These are phyloP conservation scores for Adoxophyes honmai DNA, from an alignment of 1,140 invertebrate species.

Conservation along the genomic window DNA sequence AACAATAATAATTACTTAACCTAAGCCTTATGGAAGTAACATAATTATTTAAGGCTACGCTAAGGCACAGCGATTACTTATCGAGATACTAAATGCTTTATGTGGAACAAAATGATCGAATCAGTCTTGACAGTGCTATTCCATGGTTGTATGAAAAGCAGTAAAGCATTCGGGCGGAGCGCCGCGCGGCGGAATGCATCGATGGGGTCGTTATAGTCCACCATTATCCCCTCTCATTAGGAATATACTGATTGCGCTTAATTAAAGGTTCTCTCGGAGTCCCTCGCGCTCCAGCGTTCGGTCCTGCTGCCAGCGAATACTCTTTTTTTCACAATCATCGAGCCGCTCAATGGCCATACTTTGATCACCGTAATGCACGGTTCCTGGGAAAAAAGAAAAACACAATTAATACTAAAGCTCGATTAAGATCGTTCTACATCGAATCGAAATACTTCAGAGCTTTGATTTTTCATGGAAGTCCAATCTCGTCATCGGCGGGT, in stretches of 20 bases:
- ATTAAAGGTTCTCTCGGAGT: slow-evolving; percentile 69
- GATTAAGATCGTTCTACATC: no score
- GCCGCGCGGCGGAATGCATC: slow-evolving; percentile 65
- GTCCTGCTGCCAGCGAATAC: slow-evolving; percentile 58
- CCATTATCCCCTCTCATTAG: slow-evolving; percentile 74
- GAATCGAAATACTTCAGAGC: no score
- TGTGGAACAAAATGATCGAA: slow-evolving; percentile 58
- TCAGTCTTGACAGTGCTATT: slow-evolving; percentile 68
- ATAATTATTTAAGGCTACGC: slow-evolving; percentile 46
- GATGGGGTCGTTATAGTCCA: slow-evolving; percentile 70
- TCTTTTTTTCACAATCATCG: slow-evolving; percentile 69
- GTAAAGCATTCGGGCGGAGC: slow-evolving; percentile 51
- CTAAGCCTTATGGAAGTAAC: slow-evolving; percentile 54
- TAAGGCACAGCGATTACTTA: slow-evolving; percentile 69
- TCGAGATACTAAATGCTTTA: slow-evolving; percentile 59
- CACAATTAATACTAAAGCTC: slow-evolving; percentile 18
- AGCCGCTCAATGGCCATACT: slow-evolving; percentile 64
- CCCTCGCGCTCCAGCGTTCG: slow-evolving; percentile 57
- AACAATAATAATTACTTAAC: slow-evolving; percentile 54
- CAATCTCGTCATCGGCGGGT: no score
- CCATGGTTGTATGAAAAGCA: slow-evolving; percentile 61
- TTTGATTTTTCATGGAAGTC: no score
- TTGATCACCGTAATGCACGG: slow-evolving; percentile 63
- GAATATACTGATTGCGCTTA: slow-evolving; percentile 76
- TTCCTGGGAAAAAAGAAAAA: slow-evolving; percentile 57